Percentiles rank a stretch among this genome's conserved stretches.
Evolutionary conservation across 2,113 vertebrate species (phyloP).

Genomic region (Hydrochoerus hydrochaeris): DNA sequence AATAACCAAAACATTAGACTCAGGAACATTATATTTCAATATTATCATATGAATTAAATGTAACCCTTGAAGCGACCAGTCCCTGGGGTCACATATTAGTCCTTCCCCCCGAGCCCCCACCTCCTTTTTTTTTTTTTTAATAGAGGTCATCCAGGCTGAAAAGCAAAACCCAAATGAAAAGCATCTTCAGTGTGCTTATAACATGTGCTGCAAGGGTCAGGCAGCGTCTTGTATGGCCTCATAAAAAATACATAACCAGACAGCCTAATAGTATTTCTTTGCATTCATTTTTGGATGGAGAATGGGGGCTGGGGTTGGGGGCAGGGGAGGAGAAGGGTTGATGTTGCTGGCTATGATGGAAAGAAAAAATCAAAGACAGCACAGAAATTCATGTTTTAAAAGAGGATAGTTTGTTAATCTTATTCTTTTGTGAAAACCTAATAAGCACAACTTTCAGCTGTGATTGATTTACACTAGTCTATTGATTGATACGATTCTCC

Average conservation of each 20-base stretch:
- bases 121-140: slow-evolving; percentile 87
- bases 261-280: slow-evolving; percentile 92
- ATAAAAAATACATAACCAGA: slow-evolving; percentile 93
- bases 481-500: slow-evolving; percentile 39
- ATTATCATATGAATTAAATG: slow-evolving; percentile 92
- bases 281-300: slow-evolving; percentile 90
- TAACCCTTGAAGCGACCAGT: slow-evolving; percentile 89
- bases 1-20: slow-evolving; percentile 86
- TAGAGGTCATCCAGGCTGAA: slow-evolving; percentile 91
- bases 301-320: slow-evolving; percentile 79
- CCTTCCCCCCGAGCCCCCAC: slow-evolving; percentile 76
- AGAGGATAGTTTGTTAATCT: slow-evolving; percentile 66
- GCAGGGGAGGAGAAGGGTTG: slow-evolving; percentile 60
- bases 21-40: slow-evolving; percentile 89
- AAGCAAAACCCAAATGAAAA: slow-evolving; percentile 92
- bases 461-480: slow-evolving; percentile 45
- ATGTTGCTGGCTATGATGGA: slow-evolving; percentile 41
- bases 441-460: slow-evolving; percentile 56
- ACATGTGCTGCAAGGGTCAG: slow-evolving; percentile 90
- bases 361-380: slow-evolving; percentile 63
- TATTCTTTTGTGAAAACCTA: slow-evolving; percentile 57
- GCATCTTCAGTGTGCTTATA: slow-evolving; percentile 91
- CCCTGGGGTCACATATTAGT: slow-evolving; percentile 89
- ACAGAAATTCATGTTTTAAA: slow-evolving; percentile 73
- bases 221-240: slow-evolving; percentile 90